phyloP scores from a whole-genome alignment of 2,888 invertebrate genomes.

The Orgyia antiqua region DNA sequence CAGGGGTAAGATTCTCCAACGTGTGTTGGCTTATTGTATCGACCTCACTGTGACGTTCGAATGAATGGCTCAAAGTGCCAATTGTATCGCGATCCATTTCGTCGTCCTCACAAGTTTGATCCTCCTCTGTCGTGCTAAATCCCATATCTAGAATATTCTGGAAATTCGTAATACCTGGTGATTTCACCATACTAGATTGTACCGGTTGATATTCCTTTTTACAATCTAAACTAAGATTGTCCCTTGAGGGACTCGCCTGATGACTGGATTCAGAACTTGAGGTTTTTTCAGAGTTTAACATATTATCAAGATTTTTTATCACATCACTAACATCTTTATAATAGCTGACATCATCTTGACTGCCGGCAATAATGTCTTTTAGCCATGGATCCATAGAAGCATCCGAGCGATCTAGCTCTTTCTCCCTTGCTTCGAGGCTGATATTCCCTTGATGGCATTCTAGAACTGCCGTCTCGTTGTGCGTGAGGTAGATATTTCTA shows the following conservation, averaged over 20 bases:
- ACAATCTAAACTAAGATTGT: constrained; percentile 66
- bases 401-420: constrained; percentile 57
- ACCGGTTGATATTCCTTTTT: constrained; percentile 64
- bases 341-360: constrained; percentile 79
- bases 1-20: constrained; percentile 63
- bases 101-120: constrained; percentile 45
- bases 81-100: constrained; percentile 60
- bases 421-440: constrained; percentile 41
- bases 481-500: constrained; percentile 65
- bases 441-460: constrained; percentile 67
- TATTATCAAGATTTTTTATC: constrained; percentile 81
- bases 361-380: constrained; percentile 76
- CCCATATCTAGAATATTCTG: constrained; percentile 58
- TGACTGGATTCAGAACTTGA: constrained; percentile 79
- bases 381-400: constrained; percentile 79
- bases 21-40: constrained; percentile 62
- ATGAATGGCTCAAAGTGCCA: constrained; percentile 67
- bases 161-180: constrained; percentile 67
- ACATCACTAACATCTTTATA: constrained; percentile 80
- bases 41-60: constrained; percentile 57
- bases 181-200: constrained; percentile 66
- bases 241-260: constrained; percentile 74
- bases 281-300: constrained; percentile 79
- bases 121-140: constrained; percentile 38
- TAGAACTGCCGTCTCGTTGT: constrained; percentile 56